A percentile compares a stretch with the other conserved stretches of the same genome.
Evolutionary conservation across 2,797 vertebrate species (phyloP).

Genomic region (Aeoliscus strigatus): DNA sequence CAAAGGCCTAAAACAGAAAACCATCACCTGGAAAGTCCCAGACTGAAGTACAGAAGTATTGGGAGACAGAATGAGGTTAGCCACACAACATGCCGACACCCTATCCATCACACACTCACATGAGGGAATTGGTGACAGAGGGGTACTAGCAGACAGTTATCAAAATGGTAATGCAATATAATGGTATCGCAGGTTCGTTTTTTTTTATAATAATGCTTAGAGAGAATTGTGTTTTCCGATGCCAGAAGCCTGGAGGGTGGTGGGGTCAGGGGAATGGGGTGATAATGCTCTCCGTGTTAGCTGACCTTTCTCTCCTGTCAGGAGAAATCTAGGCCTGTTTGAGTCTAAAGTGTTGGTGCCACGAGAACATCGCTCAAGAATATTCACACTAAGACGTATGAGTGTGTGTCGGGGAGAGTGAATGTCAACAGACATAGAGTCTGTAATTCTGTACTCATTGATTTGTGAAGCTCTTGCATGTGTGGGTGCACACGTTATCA

Average conservation of each 20-base stretch:
- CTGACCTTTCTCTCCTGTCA: conserved; percentile 52
- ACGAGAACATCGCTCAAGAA: conserved; percentile 21
- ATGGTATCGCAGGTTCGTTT: neutral
- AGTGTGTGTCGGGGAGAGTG: no score
- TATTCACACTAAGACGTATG: no score
- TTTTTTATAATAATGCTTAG: neutral
- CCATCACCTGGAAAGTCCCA: no score
- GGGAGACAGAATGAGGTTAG: conserved; percentile 36
- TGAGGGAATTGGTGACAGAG: neutral
- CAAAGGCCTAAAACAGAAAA: neutral
- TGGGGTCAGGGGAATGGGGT: conserved; percentile 16
- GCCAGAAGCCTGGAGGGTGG: neutral
- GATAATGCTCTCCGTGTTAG: conserved; percentile 20
- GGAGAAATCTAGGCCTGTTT: conserved; percentile 8
- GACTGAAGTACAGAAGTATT: conserved; percentile 5
- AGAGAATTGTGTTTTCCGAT: neutral
- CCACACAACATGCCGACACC: conserved; percentile 7
- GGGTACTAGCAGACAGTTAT: conserved; percentile 14
- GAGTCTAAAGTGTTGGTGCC: conserved; percentile 1
- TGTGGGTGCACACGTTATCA: conserved; percentile 19
- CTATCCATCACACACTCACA: conserved; percentile 1
- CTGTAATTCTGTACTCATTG: conserved; percentile 10
- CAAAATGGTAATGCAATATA: conserved; percentile 34
- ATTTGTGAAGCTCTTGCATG: conserved; percentile 26
- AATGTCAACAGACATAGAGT: conserved; percentile 7